Percentiles rank a stretch among this genome's conserved stretches.
Evolutionary conservation across 1,140 invertebrate genomes (phyloP).

Genomic region (Lepidurus packardi): DNA sequence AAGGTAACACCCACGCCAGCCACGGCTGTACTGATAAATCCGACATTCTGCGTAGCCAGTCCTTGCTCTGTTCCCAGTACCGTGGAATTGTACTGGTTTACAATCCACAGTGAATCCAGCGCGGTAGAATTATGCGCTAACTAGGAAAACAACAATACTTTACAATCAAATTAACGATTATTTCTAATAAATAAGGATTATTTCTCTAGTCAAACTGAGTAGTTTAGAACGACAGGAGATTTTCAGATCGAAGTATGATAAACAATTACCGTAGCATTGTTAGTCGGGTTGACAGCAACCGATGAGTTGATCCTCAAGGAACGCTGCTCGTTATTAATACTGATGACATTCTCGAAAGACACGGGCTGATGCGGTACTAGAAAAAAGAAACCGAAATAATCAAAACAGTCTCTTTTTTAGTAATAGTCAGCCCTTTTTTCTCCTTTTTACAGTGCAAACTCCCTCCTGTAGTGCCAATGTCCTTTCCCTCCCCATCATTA

Average conservation of each 20-base stretch:
- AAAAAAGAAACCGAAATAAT: background rate
- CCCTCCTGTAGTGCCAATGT: background rate
- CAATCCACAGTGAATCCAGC: background rate
- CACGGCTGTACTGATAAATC: background rate
- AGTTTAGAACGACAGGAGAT: background rate
- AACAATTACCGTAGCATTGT: conserved; percentile 15
- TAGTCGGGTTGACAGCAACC: background rate
- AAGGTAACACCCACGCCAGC: background rate
- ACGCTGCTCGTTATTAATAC: background rate
- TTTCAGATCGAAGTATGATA: background rate
- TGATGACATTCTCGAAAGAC: conserved; percentile 4
- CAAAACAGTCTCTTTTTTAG: background rate
- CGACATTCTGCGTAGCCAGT: background rate
- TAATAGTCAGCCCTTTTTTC: background rate
- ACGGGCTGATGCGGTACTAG: background rate
- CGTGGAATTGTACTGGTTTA: background rate
- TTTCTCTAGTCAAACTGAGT: no score
- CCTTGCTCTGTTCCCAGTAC: background rate
- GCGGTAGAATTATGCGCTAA: background rate
- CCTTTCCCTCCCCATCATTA: background rate
- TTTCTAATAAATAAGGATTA: no score
- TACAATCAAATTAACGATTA: background rate
- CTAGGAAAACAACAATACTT: background rate
- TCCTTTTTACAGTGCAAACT: background rate
- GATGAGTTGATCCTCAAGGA: background rate